Conservation (phyloP, 2,113 vertebrate genomes). For the Eptesicus fuscus region DNA sequence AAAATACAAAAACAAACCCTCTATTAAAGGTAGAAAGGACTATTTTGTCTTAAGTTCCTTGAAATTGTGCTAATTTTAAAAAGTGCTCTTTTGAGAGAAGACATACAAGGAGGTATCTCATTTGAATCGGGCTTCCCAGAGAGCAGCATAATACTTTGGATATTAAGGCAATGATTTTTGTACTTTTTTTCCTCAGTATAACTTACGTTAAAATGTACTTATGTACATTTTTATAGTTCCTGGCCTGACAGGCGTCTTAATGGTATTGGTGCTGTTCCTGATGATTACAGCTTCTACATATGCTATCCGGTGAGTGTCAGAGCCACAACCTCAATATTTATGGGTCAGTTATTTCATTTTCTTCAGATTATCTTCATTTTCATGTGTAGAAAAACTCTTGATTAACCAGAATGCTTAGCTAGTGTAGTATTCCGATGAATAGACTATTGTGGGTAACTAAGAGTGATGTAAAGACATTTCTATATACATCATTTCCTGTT, state of each 20-base stretch:
- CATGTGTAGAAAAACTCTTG: neutral
- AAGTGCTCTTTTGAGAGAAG: neutral
- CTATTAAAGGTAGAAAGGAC: neutral
- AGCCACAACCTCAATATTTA: neutral
- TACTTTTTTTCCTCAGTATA: neutral
- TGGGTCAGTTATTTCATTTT: neutral
- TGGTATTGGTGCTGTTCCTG: constrained; percentile 95
- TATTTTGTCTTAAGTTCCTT: constrained; percentile 24
- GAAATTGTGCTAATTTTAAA: neutral
- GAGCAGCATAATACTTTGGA: neutral
- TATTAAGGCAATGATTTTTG: neutral
- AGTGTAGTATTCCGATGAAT: neutral
- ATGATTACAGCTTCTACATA: constrained; percentile 95
- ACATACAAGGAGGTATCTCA: neutral
- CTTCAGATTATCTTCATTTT: neutral
- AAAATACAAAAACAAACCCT: neutral
- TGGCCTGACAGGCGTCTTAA: constrained; percentile 92
- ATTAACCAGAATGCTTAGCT: neutral
- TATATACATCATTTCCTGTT: neutral
- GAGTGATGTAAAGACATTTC: neutral
- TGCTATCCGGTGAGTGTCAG: constrained; percentile 88
- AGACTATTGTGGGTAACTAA: neutral
- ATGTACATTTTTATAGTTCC: constrained; percentile 85
- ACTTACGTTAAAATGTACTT: neutral
- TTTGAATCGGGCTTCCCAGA: constrained; percentile 26